Evolutionary conservation across 2,113 vertebrate species (phyloP), one percentile per base, ranked within the genome.

Genomic region (Heliornis fulica): DNA sequence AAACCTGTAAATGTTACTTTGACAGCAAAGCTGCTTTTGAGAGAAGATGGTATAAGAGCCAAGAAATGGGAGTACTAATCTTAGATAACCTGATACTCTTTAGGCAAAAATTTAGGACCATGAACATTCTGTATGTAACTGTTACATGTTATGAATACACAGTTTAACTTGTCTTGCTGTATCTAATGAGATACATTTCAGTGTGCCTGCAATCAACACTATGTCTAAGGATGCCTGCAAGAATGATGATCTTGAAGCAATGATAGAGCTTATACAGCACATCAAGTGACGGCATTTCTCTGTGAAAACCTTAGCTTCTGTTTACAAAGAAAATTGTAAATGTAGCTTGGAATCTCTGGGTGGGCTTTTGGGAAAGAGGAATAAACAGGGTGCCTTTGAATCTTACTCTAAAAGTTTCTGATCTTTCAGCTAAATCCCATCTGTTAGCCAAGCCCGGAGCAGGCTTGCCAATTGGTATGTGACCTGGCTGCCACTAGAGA

Each of bases 401-500:
- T 71, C 34, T n/a, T 57, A 41, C 50, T 9, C 8, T 0, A 6
- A 5, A 79, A 75, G 7, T 89, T 81, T 85, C 31, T 71, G 16
- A 50, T 91, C n/a, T 79, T 41, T 74, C 48, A 53, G 65, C 34
- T 45, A 12, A 69, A 68, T 69, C 8, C 13, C 17, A 17, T n/a
- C 26, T 56, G 57, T 81, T 64, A 8, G 23, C 45, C 17, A 45
- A 79, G 45, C 48, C 46, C 0, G 3, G 51, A 71, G 60, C 80
- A 23, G 25, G n/a, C 26, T 90, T 85, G 46, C 45, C 29, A 17
- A 17, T 9, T 91, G 88, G 34, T 74, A 10, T 86, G 85, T 94
- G 94, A 90, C 84, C 82, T 72, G 31, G 59, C 85, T 91, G 64
- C 90, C 82, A 53, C 88, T 86, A 64, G 85, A 93, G 92, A 94